These are phyloP conservation scores for Leptopilina boulardi DNA, from an alignment of 1,140 invertebrate species.

Conservation along the genomic window DNA sequence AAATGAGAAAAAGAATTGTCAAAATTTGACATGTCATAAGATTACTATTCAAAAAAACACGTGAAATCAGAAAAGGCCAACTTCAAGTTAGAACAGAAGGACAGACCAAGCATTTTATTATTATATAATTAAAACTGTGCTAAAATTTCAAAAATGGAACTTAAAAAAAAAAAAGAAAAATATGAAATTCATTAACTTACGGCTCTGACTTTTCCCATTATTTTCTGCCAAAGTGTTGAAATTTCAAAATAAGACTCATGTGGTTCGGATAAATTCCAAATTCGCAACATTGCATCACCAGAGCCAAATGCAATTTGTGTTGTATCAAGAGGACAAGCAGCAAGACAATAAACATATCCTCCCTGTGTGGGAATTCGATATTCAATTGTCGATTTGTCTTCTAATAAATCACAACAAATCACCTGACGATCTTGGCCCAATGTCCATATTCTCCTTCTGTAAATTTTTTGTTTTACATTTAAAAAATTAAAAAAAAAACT, in stretches of 20 bases:
- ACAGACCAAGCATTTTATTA: too few relatives aligned
- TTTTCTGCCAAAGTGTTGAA: slow-evolving; percentile 81
- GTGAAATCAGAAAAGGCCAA: too few relatives aligned
- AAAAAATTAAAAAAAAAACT: not conserved
- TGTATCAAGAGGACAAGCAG: slow-evolving; percentile 83
- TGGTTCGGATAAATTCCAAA: slow-evolving; percentile 81
- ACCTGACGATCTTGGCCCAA: slow-evolving; percentile 81
- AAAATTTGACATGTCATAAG: too few relatives aligned
- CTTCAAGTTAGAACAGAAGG: too few relatives aligned
- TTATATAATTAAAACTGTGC: too few relatives aligned
- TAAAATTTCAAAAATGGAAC: too few relatives aligned
- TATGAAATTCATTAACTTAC: slow-evolving; percentile 69
- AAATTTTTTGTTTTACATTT: slow-evolving; percentile 8
- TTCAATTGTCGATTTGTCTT: slow-evolving; percentile 65
- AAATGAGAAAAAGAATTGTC: too few relatives aligned
- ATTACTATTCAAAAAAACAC: too few relatives aligned
- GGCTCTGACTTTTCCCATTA: slow-evolving; percentile 83
- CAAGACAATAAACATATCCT: slow-evolving; percentile 81
- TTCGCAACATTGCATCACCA: slow-evolving; percentile 82
- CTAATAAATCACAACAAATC: slow-evolving; percentile 77
- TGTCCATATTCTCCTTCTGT: slow-evolving; percentile 78
- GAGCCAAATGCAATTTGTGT: slow-evolving; percentile 82
- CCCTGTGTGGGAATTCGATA: slow-evolving; percentile 80
- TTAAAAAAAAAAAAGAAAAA: slow-evolving; percentile 16
- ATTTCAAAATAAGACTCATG: slow-evolving; percentile 75